Evolutionary conservation across 2,888 invertebrate genomes (phyloP), one percentile per base, ranked within the genome.

Genomic region (Temnothorax ravouxi): DNA sequence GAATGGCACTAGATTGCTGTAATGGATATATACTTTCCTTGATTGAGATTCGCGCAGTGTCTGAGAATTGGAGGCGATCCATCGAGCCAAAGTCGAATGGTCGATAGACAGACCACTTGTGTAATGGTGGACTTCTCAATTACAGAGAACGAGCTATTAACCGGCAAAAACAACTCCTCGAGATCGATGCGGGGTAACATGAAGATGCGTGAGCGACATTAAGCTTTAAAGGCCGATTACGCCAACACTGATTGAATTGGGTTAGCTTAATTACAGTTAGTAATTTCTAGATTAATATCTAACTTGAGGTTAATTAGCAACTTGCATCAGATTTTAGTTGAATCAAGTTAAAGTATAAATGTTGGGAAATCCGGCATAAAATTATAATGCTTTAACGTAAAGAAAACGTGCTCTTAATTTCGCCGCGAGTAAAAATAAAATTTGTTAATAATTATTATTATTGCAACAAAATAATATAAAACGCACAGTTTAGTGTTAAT

Each of bases 81-180:
- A 61, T 79, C 25, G 59, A 71, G 18, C 18, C 21, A 11, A 59
- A 59, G 52, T 64, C 52, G 64, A 64, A 64, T 47, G 21, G 56
- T 41, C 47, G 59, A 79, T 71, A 38, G 79, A 71, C 44, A 54
- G 71, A 38, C 71, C 47, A 38, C 56, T 47, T 59, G 59, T 59
- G 59, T 79, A 71, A 79, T 38, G 13, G 71, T 79, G 38, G 71
- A 25, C 38, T 59, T 47, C 59, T 79, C 79, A 79, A 71, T 79
- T 79, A 79, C 79, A 38, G 18, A 21, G 79, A 59, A 71, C 59
- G 59, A 71, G 59, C 79, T 71, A 79, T 79, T 79, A 79, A 79
- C 25, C 34, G 71, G 25, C 47, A 79, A 79, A 59, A 71, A 71
- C 71, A 47, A 59, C 71, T 79, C 47, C 47, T 59, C 11, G 47